These are phyloP conservation scores for Parnassius mnemosyne DNA, from an alignment of 2,888 invertebrate genomes.

Conservation along the genomic window DNA sequence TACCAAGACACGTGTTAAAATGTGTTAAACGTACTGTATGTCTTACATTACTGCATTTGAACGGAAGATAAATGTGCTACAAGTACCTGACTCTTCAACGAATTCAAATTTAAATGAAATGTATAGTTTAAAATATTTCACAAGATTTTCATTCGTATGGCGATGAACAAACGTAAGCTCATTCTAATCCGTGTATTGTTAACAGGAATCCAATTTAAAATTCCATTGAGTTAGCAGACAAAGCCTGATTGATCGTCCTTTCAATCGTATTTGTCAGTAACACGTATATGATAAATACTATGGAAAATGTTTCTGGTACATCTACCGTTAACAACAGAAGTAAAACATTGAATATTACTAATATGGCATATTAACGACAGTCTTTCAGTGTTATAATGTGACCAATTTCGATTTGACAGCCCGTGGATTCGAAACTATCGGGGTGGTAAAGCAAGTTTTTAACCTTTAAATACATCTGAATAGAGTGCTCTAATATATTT, in stretches of 20 bases:
- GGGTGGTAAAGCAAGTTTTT: too few species aligned
- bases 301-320: slow-evolving; percentile 15
- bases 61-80: neutral
- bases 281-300: slow-evolving; percentile 31
- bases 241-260: slow-evolving; percentile 75
- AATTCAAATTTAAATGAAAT: slow-evolving; percentile 26
- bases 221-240: slow-evolving; percentile 65
- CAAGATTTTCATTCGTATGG: slow-evolving; percentile 39
- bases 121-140: slow-evolving; percentile 21
- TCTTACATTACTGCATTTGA: slow-evolving; percentile 38
- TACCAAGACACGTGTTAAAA: slow-evolving; percentile 4
- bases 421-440: too few species aligned
- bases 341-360: too few species aligned
- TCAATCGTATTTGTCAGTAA: slow-evolving; percentile 53
- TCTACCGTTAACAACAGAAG: too few species aligned
- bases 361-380: too few species aligned
- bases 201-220: slow-evolving; percentile 77
- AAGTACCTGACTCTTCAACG: slow-evolving; percentile 32
- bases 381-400: too few species aligned
- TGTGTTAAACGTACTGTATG: neutral
- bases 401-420: too few species aligned
- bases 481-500: too few species aligned
- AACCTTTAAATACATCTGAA: too few species aligned
- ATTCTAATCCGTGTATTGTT: slow-evolving; percentile 74
- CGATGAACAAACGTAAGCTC: slow-evolving; percentile 58